Evolutionary conservation across 2,797 vertebrate genomes (phyloP).

Genomic region (Pseudochromis fuscus): DNA sequence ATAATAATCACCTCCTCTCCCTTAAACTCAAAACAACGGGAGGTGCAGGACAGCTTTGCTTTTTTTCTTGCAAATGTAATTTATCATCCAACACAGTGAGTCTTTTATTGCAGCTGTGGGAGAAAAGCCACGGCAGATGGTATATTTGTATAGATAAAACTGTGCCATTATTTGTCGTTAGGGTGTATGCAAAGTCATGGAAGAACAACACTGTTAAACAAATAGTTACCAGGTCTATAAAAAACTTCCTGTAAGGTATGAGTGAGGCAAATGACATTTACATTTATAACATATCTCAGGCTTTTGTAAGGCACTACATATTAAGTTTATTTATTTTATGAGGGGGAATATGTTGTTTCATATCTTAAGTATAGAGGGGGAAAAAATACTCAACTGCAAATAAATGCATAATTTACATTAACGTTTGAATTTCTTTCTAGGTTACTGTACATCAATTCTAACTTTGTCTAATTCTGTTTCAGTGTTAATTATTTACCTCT

Average conservation of each 20-base stretch:
- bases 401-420: too few relatives aligned
- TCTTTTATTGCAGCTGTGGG: not conserved
- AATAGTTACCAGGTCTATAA: slow-evolving; percentile 1
- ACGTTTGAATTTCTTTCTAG: too few relatives aligned
- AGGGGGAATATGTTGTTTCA: not conserved
- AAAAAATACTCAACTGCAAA: not conserved
- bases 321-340: not conserved
- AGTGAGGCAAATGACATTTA: not conserved
- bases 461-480: too few relatives aligned
- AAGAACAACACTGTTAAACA: not conserved
- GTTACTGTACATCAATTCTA: too few relatives aligned
- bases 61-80: not conserved
- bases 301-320: too few relatives aligned
- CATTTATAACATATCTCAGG: not conserved
- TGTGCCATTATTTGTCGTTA: not conserved
- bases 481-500: too few relatives aligned
- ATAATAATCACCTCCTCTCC: not conserved
- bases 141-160: not conserved
- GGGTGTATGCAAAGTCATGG: slow-evolving; percentile 11
- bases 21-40: not conserved
- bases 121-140: not conserved
- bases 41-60: not conserved
- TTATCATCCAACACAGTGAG: not conserved
- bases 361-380: not conserved
- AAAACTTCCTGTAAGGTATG: not conserved